A percentile compares a stretch with the other conserved stretches of the same genome.
Evolutionary conservation across 2,113 vertebrate species (phyloP).

Genomic region (Mionectes macconnelli): DNA sequence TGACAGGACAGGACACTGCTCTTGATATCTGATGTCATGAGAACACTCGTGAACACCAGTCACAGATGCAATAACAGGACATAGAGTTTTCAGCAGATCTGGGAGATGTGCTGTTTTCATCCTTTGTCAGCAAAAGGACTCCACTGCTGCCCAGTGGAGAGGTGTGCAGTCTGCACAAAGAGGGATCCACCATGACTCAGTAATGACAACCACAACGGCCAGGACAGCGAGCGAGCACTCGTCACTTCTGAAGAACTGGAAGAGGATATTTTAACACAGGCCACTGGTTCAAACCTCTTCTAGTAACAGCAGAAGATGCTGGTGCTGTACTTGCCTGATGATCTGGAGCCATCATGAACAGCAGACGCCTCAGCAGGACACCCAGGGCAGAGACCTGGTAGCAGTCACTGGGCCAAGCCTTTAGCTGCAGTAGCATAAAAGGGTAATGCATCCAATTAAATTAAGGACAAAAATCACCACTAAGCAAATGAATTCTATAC

Average conservation of each 20-base stretch:
- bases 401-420: conserved; percentile 75
- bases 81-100: not conserved
- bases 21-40: not conserved
- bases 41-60: not conserved
- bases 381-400: conserved; percentile 78
- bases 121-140: not conserved
- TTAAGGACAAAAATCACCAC: not conserved
- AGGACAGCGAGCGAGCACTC: not conserved
- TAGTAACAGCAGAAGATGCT: not conserved
- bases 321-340: conserved; percentile 82
- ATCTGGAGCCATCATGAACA: conserved; percentile 87
- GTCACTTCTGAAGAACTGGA: not conserved
- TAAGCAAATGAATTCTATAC: not conserved
- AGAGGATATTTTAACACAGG: not conserved
- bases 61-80: not conserved
- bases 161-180: not conserved
- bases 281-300: not conserved
- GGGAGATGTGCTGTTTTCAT: not conserved
- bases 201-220: not conserved
- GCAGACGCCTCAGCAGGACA: conserved; percentile 83
- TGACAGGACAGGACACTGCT: not conserved
- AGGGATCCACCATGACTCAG: not conserved
- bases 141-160: not conserved
- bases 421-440: conserved; percentile 64
- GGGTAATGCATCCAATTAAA: not conserved